A percentile compares a stretch with the other conserved stretches of the same genome.
Conservation (phyloP, 2,113 vertebrate genomes). For the Sminthopsis crassicaudata region DNA sequence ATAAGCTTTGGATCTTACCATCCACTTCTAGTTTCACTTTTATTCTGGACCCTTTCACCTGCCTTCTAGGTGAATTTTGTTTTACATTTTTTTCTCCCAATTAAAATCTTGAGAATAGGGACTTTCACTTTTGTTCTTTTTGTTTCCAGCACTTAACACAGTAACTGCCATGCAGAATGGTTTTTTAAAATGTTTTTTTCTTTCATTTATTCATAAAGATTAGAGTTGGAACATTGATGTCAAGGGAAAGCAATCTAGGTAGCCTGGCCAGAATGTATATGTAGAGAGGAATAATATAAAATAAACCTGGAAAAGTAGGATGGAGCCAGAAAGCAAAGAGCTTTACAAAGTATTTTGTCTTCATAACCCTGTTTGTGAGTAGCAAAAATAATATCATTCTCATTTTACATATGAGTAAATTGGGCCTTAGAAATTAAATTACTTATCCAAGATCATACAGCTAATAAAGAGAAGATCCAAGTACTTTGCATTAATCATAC, state of each 20-base stretch:
- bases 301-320: background rate
- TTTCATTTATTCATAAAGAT: background rate
- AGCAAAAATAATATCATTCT: background rate
- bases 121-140: background rate
- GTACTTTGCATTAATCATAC: background rate
- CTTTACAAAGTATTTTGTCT: background rate
- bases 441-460: background rate
- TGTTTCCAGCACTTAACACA: background rate
- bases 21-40: background rate
- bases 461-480: background rate
- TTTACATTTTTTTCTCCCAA: background rate
- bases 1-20: background rate
- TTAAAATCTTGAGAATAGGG: background rate
- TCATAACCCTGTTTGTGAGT: background rate
- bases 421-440: background rate
- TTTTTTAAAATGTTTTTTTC: background rate
- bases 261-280: background rate
- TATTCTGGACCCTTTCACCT: background rate
- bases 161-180: background rate
- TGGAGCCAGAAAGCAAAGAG: background rate
- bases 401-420: background rate
- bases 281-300: background rate
- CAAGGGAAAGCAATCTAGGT: background rate
- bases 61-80: background rate
- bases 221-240: background rate